Evolutionary conservation across 2,888 invertebrate species (phyloP).

Genomic region (Cyclophora punctaria): DNA sequence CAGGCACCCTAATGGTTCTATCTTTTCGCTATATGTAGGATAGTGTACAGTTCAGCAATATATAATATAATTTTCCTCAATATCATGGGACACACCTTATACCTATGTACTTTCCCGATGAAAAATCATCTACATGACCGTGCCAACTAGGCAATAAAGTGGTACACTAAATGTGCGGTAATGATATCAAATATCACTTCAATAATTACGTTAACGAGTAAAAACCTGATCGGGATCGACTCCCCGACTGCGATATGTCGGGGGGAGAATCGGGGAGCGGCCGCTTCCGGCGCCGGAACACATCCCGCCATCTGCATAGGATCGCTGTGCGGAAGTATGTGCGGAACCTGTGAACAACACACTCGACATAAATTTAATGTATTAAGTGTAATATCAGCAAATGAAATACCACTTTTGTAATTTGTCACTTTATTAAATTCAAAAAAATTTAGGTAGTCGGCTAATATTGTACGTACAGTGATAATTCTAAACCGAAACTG

Average conservation of each 20-base stretch:
- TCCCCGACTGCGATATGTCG: slow-evolving; percentile 72
- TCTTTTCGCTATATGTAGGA: no score
- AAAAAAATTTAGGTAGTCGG: no score
- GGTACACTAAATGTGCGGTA: slow-evolving; percentile 20
- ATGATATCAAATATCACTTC: slow-evolving; percentile 53
- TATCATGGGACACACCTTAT: background rate
- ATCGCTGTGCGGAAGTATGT: slow-evolving; percentile 82
- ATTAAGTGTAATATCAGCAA: background rate
- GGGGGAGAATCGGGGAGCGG: slow-evolving; percentile 67
- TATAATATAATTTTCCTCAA: no score
- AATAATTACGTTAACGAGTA: slow-evolving; percentile 77
- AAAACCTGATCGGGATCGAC: slow-evolving; percentile 77
- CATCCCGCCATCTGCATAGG: slow-evolving; percentile 75
- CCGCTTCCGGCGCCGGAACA: slow-evolving; percentile 49
- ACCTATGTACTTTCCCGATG: background rate
- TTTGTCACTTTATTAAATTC: no score
- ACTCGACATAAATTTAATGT: no score
- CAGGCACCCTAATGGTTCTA: no score
- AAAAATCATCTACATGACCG: background rate
- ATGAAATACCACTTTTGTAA: background rate
- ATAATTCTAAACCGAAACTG: no score
- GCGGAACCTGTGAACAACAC: slow-evolving; percentile 72
- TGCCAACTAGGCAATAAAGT: slow-evolving; percentile 3
- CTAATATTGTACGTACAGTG: no score
- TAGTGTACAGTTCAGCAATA: no score